Conservation (phyloP, 2,113 vertebrate species). For the Caloenas nicobarica region DNA sequence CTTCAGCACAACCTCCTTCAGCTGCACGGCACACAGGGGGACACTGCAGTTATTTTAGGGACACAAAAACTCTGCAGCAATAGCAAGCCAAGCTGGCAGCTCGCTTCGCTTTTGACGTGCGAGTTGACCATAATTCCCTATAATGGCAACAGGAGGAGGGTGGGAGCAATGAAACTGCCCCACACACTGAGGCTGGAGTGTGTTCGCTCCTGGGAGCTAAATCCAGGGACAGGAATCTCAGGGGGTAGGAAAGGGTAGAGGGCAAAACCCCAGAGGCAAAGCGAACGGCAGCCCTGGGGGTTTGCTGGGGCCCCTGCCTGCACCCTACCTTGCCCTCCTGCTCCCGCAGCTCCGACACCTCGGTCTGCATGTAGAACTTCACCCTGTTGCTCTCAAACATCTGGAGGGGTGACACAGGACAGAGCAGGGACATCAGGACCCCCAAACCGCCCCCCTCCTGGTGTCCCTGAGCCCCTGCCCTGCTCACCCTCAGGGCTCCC, state of each 20-base stretch:
- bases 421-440: background rate
- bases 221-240: background rate
- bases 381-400: constrained; percentile 93
- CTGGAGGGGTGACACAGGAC: constrained; percentile 57
- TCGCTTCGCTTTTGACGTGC: background rate
- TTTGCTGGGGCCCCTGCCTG: background rate
- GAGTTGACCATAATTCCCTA: background rate
- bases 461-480: background rate
- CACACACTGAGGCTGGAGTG: rapidly evolving
- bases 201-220: background rate
- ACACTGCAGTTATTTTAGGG: background rate
- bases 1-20: constrained; percentile 98
- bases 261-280: background rate
- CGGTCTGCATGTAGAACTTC: constrained; percentile 99
- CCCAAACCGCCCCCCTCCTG: rapidly evolving
- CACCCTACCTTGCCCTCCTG: constrained; percentile 93
- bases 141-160: background rate
- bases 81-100: background rate
- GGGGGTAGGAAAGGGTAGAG: background rate
- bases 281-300: background rate
- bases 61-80: background rate
- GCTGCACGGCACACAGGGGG: constrained; percentile 65
- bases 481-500: background rate
- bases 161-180: background rate
- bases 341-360: constrained; percentile 92